Percentiles rank a stretch among this genome's conserved stretches.
Conservation (phyloP, 1,140 invertebrate species). For the Rhopalosiphum maidis region DNA sequence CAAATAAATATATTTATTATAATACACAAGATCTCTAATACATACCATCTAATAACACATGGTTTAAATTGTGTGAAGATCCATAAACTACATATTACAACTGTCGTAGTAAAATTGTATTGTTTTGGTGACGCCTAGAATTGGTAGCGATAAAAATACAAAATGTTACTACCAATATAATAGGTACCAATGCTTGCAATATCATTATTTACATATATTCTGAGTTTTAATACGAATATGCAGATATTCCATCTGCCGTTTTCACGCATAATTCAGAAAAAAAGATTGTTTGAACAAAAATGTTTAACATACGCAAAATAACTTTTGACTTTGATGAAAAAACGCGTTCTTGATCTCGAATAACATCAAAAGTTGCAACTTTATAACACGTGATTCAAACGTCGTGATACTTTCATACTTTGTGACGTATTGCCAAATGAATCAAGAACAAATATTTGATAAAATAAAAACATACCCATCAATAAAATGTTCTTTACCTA, state of each 20-base stretch:
- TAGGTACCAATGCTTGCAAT: no score
- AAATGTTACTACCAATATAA: no score
- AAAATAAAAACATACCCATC: background rate
- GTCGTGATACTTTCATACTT: background rate
- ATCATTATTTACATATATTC: background rate
- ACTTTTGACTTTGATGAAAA: background rate
- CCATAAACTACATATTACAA: background rate
- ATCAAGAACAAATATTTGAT: background rate
- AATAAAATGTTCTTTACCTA: background rate
- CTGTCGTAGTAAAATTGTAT: background rate
- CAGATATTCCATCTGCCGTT: background rate
- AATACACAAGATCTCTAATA: no score
- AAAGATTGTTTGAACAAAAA: background rate
- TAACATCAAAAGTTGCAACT: background rate
- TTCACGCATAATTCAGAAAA: background rate
- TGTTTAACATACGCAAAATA: background rate
- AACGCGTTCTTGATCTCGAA: background rate
- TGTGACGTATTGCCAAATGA: background rate
- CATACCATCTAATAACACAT: background rate
- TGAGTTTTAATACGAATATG: background rate
- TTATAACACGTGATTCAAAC: background rate
- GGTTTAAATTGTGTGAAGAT: background rate
- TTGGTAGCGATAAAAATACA: background rate
- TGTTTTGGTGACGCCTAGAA: rapidly evolving
- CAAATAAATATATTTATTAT: background rate